A percentile compares a stretch with the other conserved stretches of the same genome.
These are phyloP conservation scores for Agonopterix heracliana DNA, from an alignment of 2,888 invertebrate genomes.

Conservation along the genomic window DNA sequence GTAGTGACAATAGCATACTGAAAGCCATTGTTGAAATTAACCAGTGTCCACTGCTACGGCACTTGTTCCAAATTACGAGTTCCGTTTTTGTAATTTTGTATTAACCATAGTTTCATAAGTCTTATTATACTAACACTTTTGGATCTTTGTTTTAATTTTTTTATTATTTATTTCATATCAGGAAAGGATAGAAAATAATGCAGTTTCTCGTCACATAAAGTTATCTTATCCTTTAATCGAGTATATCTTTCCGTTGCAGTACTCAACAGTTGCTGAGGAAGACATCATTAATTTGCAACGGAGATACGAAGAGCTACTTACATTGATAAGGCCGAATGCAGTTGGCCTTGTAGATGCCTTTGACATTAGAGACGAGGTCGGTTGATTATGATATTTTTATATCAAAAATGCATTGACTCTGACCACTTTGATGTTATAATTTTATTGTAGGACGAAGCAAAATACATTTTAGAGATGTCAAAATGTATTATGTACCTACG, in stretches of 20 bases:
- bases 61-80: too few species aligned
- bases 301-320: slow-evolving; percentile 80
- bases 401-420: not conserved
- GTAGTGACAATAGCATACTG: too few species aligned
- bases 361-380: slow-evolving; percentile 84
- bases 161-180: too few species aligned
- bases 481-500: not conserved
- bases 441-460: too few species aligned
- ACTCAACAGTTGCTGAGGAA: slow-evolving; percentile 69
- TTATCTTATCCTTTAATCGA: not conserved
- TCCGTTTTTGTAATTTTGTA: too few species aligned
- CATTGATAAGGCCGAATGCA: slow-evolving; percentile 88
- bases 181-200: not conserved
- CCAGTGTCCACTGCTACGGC: too few species aligned
- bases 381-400: slow-evolving; percentile 7
- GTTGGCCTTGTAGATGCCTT: slow-evolving; percentile 93
- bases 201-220: not conserved
- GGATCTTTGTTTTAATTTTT: too few species aligned
- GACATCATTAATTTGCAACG: slow-evolving; percentile 74
- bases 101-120: too few species aligned
- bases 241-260: slow-evolving; percentile 61
- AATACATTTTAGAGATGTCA: not conserved
- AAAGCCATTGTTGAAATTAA: too few species aligned
- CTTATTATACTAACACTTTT: too few species aligned
- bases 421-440: too few species aligned